Evolutionary conservation across 2,797 vertebrate species (phyloP).

Genomic region (Toxotes lorentzi): DNA sequence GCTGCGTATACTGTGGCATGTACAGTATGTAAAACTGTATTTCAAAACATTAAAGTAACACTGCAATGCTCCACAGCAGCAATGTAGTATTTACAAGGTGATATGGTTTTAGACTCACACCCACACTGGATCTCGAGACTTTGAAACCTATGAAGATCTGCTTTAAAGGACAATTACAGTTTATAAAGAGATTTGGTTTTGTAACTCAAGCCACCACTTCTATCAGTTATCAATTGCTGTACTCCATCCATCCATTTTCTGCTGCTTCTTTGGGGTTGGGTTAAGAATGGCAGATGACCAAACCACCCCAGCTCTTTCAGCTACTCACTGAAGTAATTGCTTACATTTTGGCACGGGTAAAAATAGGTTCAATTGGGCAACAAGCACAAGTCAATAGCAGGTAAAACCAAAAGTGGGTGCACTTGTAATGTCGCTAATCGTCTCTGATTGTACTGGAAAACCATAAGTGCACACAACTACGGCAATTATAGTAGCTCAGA

Average conservation of each 20-base stretch:
- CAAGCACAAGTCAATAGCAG: neutral
- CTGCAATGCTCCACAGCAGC: neutral
- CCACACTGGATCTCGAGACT: neutral
- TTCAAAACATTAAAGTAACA: constrained; percentile 7
- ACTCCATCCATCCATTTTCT: too few species aligned
- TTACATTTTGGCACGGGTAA: neutral
- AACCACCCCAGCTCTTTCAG: too few species aligned
- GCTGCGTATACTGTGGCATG: neutral
- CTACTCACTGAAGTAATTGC: neutral
- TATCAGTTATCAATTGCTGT: neutral
- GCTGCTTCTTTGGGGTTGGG: too few species aligned
- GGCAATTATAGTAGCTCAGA: too few species aligned
- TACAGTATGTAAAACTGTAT: neutral
- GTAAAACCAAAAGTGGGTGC: too few species aligned
- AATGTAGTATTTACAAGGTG: neutral
- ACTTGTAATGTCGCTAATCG: neutral
- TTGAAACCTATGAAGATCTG: neutral
- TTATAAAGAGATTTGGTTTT: neutral
- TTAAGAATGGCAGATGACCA: too few species aligned
- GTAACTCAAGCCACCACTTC: neutral
- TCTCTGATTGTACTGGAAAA: neutral
- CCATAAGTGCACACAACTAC: neutral
- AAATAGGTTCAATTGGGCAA: neutral
- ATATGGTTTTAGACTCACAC: neutral
- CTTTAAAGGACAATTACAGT: neutral